Conservation (phyloP, 2,888 invertebrate genomes). For the Coleophora flavipennella region DNA sequence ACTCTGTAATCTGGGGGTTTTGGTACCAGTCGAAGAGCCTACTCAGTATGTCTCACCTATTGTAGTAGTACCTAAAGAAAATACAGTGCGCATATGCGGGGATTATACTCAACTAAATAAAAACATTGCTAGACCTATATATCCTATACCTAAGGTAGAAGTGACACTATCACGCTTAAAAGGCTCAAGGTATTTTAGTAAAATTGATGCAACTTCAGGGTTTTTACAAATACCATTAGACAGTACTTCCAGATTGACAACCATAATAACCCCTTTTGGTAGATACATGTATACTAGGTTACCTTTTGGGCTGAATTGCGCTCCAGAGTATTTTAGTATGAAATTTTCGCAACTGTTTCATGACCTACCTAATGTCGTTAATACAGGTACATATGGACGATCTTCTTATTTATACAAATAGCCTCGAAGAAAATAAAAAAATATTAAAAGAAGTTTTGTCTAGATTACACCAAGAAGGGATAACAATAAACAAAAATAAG, state of each 20-base stretch:
- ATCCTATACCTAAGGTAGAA: conserved; percentile 8
- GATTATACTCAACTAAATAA: conserved; percentile 8
- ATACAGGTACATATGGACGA: conserved; percentile 9
- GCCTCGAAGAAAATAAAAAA: conserved; percentile 4
- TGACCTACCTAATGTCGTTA: conserved; percentile 1
- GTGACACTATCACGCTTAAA: conserved; percentile 1
- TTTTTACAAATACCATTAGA: conserved; percentile 7
- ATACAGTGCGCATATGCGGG: conserved; percentile 2
- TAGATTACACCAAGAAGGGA: conserved; percentile 4
- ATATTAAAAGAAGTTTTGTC: conserved; percentile 4
- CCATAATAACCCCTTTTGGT: conserved; percentile 13
- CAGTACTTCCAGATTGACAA: conserved; percentile 8
- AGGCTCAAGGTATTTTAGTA: conserved; percentile 8
- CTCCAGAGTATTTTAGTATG: conserved; percentile 11
- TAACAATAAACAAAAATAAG: conserved; percentile 10
- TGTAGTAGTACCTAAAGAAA: conserved; percentile 3
- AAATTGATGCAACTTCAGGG: conserved; percentile 11
- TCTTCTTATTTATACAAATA: conserved; percentile 7
- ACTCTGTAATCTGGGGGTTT: background rate
- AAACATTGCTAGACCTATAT: conserved; percentile 5
- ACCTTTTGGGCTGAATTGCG: conserved; percentile 1
- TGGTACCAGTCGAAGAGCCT: background rate
- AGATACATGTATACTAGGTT: conserved; percentile 11
- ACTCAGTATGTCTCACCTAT: conserved; percentile 4
- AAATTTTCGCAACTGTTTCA: conserved; percentile 9